phyloP scores from a whole-genome alignment of 2,113 vertebrate genomes.

The Oryctolagus cuniculus region DNA sequence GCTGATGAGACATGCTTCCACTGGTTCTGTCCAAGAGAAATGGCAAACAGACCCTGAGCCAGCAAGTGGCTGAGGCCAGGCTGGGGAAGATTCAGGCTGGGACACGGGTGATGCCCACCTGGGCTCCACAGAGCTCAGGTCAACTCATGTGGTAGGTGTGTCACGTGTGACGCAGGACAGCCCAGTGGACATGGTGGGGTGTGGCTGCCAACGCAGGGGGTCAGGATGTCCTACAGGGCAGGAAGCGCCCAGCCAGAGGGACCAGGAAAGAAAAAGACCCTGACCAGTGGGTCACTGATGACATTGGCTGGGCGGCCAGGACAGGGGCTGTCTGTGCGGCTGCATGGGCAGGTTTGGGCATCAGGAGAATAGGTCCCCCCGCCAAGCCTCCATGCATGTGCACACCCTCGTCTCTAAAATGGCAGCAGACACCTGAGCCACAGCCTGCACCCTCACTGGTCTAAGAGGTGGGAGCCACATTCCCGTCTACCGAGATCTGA shows the following conservation, averaged over 20 bases:
- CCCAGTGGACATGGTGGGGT: neutral
- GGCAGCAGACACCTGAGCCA: neutral
- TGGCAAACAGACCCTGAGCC: neutral
- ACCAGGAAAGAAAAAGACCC: neutral
- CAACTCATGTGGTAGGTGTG: neutral
- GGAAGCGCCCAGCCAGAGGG: neutral
- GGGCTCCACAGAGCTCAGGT: neutral
- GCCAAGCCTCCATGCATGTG: too few relatives aligned
- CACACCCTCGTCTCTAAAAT: neutral
- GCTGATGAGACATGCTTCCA: fast-evolving
- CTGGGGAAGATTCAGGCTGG: neutral
- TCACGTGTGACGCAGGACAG: neutral
- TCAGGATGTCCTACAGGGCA: neutral
- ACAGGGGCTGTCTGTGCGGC: neutral
- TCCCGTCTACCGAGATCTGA: neutral
- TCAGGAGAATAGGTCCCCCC: neutral
- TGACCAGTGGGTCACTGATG: neutral
- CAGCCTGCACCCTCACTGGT: fast-evolving
- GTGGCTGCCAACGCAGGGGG: fast-evolving
- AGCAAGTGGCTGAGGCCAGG: neutral
- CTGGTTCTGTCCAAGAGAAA: neutral
- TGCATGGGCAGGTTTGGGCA: neutral
- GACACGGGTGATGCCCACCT: neutral
- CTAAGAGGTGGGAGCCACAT: neutral
- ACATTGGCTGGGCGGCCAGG: fast-evolving